A percentile compares a stretch with the other conserved stretches of the same genome.
These are phyloP conservation scores for Catamblyrhynchus diadema DNA, from an alignment of 2,797 vertebrate genomes.

Conservation along the genomic window DNA sequence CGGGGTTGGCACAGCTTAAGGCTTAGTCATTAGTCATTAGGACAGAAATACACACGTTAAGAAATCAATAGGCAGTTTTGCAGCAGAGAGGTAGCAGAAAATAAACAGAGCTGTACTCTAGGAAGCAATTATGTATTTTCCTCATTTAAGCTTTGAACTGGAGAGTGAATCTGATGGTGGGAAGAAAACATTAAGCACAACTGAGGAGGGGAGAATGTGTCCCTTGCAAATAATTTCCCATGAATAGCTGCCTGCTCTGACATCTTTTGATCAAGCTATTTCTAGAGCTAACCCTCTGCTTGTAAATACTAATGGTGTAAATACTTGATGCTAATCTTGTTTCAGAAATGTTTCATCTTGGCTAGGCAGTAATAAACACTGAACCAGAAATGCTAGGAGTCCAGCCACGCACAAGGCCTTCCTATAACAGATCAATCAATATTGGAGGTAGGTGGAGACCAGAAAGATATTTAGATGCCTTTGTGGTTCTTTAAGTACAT, in stretches of 20 bases:
- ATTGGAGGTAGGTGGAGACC: background rate
- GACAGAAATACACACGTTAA: background rate
- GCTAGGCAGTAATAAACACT: constrained; percentile 46
- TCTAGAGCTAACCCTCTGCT: constrained; percentile 18
- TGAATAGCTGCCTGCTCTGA: background rate
- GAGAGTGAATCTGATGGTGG: background rate
- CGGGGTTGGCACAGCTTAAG: background rate
- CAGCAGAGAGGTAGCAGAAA: constrained; percentile 5
- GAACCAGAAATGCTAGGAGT: background rate
- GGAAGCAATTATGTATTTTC: background rate
- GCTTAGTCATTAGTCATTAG: background rate
- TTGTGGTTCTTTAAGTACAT: background rate
- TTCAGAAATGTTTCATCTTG: constrained; percentile 48
- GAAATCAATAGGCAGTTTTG: constrained; percentile 28
- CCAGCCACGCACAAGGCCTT: background rate
- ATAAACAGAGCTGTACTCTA: background rate
- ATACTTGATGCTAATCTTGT: constrained; percentile 22
- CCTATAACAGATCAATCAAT: background rate
- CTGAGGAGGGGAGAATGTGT: background rate
- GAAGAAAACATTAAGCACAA: background rate
- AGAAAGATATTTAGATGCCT: background rate
- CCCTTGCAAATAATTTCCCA: constrained; percentile 8
- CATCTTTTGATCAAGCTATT: constrained; percentile 49
- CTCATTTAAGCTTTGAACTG: constrained; percentile 3
- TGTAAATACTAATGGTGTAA: constrained; percentile 16